Evolutionary conservation across 2,888 invertebrate species (phyloP).

Genomic region (Thysanoteuthis rhombus): DNA sequence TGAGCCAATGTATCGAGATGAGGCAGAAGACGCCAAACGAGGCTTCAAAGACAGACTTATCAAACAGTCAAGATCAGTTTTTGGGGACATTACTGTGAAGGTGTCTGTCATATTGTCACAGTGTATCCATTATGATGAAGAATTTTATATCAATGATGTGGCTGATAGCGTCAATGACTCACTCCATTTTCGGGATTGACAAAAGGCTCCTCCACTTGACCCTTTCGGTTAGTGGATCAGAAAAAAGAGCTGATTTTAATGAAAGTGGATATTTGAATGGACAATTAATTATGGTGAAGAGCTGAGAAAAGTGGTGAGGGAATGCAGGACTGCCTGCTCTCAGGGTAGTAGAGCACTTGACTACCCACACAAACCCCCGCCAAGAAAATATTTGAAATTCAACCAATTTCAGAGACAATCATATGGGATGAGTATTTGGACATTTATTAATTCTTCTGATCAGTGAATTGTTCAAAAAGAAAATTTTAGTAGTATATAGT

Average conservation of each 20-base stretch:
- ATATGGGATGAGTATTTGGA: no score
- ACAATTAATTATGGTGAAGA: no score
- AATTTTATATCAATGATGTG: conserved; percentile 61
- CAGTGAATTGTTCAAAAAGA: no score
- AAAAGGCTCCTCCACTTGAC: neutral
- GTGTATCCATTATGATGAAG: conserved; percentile 57
- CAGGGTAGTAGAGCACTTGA: no score
- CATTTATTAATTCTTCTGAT: no score
- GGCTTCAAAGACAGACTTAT: conserved; percentile 53
- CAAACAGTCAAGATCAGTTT: conserved; percentile 55
- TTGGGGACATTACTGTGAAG: conserved; percentile 62
- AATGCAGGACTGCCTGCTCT: no score
- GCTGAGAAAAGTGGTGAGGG: no score
- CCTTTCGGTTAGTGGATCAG: neutral
- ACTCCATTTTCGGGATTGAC: conserved; percentile 58
- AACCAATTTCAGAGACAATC: no score
- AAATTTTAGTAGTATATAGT: no score
- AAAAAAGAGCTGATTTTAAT: neutral
- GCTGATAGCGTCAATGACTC: conserved; percentile 57
- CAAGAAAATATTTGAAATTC: no score
- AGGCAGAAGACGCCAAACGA: conserved; percentile 56
- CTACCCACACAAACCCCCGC: no score
- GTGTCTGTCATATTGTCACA: conserved; percentile 56
- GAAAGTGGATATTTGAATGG: neutral
- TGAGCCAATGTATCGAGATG: conserved; percentile 54